phyloP scores from a whole-genome alignment of 1,140 invertebrate species.

The Bradysia coprophila region DNA sequence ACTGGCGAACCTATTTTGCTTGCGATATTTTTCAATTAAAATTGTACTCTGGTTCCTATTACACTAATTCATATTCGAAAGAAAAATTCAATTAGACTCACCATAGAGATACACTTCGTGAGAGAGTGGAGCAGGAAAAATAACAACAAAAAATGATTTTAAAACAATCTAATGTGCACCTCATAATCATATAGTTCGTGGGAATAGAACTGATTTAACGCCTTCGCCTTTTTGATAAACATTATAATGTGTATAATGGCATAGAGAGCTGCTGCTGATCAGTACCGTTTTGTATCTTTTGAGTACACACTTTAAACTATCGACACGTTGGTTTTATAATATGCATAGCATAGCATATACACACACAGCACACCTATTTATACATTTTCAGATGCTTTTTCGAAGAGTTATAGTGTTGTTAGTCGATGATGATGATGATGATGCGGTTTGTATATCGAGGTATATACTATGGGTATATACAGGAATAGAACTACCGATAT shows the following conservation, averaged over 20 bases:
- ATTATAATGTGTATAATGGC: too few relatives aligned
- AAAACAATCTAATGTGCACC: neutral
- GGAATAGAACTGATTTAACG: constrained; percentile 2
- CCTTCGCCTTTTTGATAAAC: neutral
- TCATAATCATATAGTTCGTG: neutral
- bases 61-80: too few relatives aligned
- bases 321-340: too few relatives aligned
- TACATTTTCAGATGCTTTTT: neutral
- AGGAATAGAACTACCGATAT: neutral
- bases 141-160: neutral
- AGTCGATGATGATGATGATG: neutral
- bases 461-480: neutral
- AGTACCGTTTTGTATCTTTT: neutral
- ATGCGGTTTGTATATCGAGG: neutral
- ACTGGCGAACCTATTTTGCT: too few relatives aligned
- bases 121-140: too few relatives aligned
- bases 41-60: too few relatives aligned
- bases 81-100: too few relatives aligned
- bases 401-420: neutral
- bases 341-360: neutral
- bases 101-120: too few relatives aligned
- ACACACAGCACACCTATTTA: neutral
- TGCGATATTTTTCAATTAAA: too few relatives aligned
- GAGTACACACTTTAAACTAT: too few relatives aligned
- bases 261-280: neutral